Evolutionary conservation across 35 echinoderm and acorn worm genomes (phyloP).

Genomic region (Heliocidaris tuberculata): DNA sequence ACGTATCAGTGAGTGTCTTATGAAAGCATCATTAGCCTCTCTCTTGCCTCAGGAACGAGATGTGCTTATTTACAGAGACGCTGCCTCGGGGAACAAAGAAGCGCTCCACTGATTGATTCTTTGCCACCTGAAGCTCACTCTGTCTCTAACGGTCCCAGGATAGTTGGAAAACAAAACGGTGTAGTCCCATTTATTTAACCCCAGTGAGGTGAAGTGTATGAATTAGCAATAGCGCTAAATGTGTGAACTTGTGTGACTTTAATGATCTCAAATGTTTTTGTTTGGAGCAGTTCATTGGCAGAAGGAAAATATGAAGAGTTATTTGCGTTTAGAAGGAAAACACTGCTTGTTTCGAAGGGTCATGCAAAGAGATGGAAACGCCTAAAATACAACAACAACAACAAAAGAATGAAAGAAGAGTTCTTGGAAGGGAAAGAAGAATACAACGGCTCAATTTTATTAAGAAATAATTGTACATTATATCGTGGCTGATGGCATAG

Average conservation of each 20-base stretch:
- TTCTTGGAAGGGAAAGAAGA: no score
- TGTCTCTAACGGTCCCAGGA: background rate
- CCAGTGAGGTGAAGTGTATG: background rate
- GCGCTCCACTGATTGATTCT: background rate
- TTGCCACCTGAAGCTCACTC: background rate
- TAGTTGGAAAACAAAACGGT: background rate
- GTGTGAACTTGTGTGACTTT: background rate
- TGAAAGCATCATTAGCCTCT: background rate
- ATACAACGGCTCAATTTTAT: no score
- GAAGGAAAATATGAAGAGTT: no score
- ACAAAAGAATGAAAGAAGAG: no score
- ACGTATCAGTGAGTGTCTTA: background rate
- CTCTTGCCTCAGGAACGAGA: background rate
- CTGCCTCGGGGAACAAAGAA: background rate
- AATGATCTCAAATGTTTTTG: background rate
- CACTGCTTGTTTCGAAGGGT: no score
- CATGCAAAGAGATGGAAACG: no score
- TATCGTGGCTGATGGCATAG: no score
- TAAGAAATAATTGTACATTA: no score
- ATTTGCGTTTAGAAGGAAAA: no score
- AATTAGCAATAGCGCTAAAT: background rate
- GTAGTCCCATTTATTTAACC: slow-evolving; percentile 6
- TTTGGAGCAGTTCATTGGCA: background rate
- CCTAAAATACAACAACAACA: no score
- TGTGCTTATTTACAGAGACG: background rate